Percentiles rank a stretch among this genome's conserved stretches.
Conservation (phyloP, 2,888 invertebrate genomes). For the Agrochola circellaris region DNA sequence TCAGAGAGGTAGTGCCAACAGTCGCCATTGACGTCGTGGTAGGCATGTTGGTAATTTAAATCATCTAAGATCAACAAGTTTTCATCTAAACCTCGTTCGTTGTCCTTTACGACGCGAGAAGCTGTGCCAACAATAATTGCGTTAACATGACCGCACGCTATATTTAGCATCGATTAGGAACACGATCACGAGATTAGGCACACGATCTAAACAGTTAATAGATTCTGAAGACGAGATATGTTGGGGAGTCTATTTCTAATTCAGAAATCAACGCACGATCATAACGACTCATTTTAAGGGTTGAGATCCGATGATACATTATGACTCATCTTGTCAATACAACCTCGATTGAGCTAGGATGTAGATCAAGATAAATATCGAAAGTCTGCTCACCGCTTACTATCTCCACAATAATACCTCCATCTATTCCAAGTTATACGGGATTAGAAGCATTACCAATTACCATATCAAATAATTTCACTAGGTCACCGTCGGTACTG, state of each 20-base stretch:
- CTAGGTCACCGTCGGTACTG: slow-evolving; percentile 54
- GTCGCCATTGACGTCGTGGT: not conserved
- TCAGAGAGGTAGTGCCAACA: not conserved
- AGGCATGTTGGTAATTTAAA: slow-evolving; percentile 14
- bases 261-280: slow-evolving; percentile 10
- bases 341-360: slow-evolving; percentile 15
- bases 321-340: slow-evolving; percentile 3
- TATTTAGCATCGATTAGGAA: slow-evolving; percentile 62
- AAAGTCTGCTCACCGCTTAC: slow-evolving; percentile 11
- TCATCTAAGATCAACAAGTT: slow-evolving; percentile 33
- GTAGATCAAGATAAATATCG: slow-evolving; percentile 19
- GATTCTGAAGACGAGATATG: slow-evolving; percentile 41
- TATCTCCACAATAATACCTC: slow-evolving; percentile 21
- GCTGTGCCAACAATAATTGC: slow-evolving; percentile 63
- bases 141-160: slow-evolving; percentile 62
- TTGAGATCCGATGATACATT: slow-evolving; percentile 7
- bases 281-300: slow-evolving; percentile 16
- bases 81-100: slow-evolving; percentile 47
- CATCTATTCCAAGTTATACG: slow-evolving; percentile 35
- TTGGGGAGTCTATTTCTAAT: slow-evolving; percentile 40
- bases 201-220: slow-evolving; percentile 58
- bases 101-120: slow-evolving; percentile 54
- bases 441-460: slow-evolving; percentile 57
- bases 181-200: slow-evolving; percentile 60
- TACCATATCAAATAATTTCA: slow-evolving; percentile 62